Percentiles rank a stretch among this genome's conserved stretches.
Conservation (phyloP, 2,113 vertebrate genomes). For the Butorides virescens region DNA sequence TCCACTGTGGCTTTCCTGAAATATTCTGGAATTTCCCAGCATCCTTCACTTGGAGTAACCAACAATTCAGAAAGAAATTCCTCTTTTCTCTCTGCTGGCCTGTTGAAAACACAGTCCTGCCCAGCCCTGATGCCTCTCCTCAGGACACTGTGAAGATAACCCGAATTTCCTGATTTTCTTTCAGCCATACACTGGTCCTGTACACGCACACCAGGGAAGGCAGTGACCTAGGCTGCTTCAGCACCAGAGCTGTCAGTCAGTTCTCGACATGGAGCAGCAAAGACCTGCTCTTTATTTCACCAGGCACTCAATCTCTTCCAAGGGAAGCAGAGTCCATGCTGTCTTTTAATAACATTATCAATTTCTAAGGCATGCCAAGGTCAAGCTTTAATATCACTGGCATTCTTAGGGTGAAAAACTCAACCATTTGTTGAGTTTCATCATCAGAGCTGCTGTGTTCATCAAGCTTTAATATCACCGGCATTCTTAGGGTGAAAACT, state of each 20-base stretch:
- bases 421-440: neutral
- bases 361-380: neutral
- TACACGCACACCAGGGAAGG: no score
- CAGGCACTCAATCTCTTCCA: neutral
- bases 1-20: neutral
- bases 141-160: neutral
- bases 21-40: neutral
- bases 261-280: neutral
- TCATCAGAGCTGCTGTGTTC: neutral
- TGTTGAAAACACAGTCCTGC: neutral
- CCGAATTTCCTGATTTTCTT: neutral
- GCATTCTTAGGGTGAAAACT: no score
- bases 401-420: neutral
- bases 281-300: neutral
- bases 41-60: neutral
- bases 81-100: neutral
- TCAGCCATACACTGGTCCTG: neutral
- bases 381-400: neutral
- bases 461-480: no score
- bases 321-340: neutral
- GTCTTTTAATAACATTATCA: neutral
- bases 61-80: neutral
- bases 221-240: neutral
- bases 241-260: neutral
- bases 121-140: neutral